These are phyloP conservation scores for Procambarus virginalis DNA, from an alignment of 1,140 invertebrate genomes.

Conservation along the genomic window DNA sequence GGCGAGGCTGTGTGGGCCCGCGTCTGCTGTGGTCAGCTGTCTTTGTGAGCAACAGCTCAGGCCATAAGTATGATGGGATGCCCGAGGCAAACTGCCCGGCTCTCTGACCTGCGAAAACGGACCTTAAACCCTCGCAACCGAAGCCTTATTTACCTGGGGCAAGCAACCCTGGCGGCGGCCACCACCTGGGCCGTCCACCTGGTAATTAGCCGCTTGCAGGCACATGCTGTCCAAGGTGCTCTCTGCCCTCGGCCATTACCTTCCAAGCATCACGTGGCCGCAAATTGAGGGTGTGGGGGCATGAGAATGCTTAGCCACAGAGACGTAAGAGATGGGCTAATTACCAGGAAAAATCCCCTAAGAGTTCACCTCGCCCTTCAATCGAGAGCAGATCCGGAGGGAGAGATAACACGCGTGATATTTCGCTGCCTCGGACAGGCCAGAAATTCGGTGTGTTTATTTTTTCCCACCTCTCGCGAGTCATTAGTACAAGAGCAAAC, in stretches of 20 bases:
- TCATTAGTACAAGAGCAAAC: too few relatives aligned
- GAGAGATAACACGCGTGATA: background rate
- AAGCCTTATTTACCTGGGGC: slow-evolving; percentile 23
- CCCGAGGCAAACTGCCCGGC: slow-evolving; percentile 16
- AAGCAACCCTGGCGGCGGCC: slow-evolving; percentile 3
- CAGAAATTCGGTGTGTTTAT: too few relatives aligned
- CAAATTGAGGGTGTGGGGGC: slow-evolving; percentile 46
- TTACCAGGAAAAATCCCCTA: slow-evolving; percentile 12
- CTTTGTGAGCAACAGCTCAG: slow-evolving; percentile 13
- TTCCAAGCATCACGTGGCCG: background rate
- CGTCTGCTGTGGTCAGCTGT: slow-evolving; percentile 25
- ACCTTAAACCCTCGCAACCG: background rate
- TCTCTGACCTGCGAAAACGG: background rate
- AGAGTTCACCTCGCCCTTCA: background rate
- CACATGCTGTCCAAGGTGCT: slow-evolving; percentile 32
- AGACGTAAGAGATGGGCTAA: slow-evolving; percentile 24
- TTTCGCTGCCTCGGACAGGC: background rate
- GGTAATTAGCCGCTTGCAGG: slow-evolving; percentile 41
- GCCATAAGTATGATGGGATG: slow-evolving; percentile 35
- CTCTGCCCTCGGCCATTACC: slow-evolving; percentile 1
- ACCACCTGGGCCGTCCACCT: slow-evolving; percentile 42
- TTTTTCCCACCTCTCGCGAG: too few relatives aligned
- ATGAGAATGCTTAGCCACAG: slow-evolving; percentile 29
- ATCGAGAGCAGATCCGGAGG: background rate
- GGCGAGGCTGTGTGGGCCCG: background rate